Conservation (phyloP, 2,888 invertebrate genomes). For the Ecliptopera silaceata region DNA sequence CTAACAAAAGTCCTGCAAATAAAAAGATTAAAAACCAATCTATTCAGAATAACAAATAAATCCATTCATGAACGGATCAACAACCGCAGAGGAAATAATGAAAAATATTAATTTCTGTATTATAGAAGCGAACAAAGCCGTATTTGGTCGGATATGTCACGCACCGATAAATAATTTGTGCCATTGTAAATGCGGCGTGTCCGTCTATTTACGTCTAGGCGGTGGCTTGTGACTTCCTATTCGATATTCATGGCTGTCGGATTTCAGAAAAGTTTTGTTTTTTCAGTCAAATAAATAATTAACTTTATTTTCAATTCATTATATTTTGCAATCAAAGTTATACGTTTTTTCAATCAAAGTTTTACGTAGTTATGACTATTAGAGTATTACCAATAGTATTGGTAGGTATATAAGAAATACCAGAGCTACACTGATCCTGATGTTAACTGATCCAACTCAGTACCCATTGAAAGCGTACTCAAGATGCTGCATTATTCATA, state of each 20-base stretch:
- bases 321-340: too few species aligned
- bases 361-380: too few species aligned
- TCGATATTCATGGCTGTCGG: constrained; percentile 15
- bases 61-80: constrained; percentile 7
- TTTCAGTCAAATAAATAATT: background rate
- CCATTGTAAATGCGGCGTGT: constrained; percentile 22
- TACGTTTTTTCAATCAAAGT: too few species aligned
- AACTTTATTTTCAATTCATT: too few species aligned
- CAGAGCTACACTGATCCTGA: too few species aligned
- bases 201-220: constrained; percentile 12
- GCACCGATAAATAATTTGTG: constrained; percentile 27
- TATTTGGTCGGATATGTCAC: constrained; percentile 17
- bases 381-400: too few species aligned
- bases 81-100: constrained; percentile 3
- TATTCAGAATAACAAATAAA: background rate
- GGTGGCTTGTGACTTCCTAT: constrained; percentile 1
- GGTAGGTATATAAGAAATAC: too few species aligned
- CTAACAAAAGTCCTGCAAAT: background rate
- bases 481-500: too few species aligned
- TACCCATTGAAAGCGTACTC: too few species aligned
- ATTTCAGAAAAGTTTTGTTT: constrained; percentile 16
- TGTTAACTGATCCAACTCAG: too few species aligned
- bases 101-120: constrained; percentile 9
- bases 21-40: background rate
- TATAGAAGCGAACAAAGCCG: constrained; percentile 25